phyloP scores from a whole-genome alignment of 2,113 vertebrate species.

The Cryptotis parvus region DNA sequence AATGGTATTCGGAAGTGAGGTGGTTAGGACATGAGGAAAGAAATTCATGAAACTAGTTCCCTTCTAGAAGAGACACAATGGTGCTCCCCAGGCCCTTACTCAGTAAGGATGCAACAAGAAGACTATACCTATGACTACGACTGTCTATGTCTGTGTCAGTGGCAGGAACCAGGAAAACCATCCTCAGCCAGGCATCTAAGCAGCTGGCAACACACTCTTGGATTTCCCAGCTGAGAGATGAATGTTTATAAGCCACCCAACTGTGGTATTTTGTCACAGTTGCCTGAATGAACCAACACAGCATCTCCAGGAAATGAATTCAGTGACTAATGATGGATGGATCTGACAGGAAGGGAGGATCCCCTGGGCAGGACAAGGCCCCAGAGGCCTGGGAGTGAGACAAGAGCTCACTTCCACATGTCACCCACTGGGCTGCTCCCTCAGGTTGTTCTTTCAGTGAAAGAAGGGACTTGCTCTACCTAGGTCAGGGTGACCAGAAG shows the following conservation, averaged over 20 bases:
- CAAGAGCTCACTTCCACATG: neutral
- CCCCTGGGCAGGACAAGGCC: neutral
- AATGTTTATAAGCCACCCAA: neutral
- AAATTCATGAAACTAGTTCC: too few relatives aligned
- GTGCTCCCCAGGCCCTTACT: neutral
- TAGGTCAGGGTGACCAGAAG: neutral
- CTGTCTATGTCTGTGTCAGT: neutral
- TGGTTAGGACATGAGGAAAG: too few relatives aligned
- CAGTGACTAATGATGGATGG: neutral
- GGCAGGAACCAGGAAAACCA: neutral
- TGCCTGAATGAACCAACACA: neutral
- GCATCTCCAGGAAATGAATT: neutral
- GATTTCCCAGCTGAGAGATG: neutral
- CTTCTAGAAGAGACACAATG: neutral
- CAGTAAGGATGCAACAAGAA: neutral
- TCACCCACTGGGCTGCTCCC: neutral
- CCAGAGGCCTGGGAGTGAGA: neutral
- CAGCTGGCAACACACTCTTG: neutral
- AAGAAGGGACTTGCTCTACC: neutral
- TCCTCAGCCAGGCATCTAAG: neutral
- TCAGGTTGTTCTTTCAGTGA: neutral
- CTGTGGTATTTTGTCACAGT: neutral
- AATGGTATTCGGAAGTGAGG: too few relatives aligned
- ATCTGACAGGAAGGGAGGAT: neutral
- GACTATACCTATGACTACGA: neutral